Conservation (phyloP, 2,797 vertebrate genomes). For the Spea hammondii region DNA sequence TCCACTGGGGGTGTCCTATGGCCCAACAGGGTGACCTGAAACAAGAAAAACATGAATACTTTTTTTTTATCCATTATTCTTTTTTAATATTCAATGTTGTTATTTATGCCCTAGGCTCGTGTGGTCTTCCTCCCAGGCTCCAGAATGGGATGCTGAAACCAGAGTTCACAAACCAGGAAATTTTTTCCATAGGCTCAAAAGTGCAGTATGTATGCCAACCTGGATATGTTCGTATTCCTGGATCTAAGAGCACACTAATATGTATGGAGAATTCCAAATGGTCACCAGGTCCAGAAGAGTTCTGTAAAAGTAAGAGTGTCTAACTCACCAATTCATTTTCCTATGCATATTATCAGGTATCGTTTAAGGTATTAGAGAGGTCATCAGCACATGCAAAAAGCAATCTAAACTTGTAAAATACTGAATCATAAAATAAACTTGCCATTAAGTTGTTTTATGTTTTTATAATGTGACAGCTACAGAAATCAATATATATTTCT, state of each 20-base stretch:
- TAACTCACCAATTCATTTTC: too few species aligned
- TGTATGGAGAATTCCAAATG: constrained; percentile 7
- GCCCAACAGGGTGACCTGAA: too few species aligned
- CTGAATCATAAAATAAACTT: too few species aligned
- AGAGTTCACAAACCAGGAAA: background rate
- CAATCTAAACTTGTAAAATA: too few species aligned
- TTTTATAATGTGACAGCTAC: too few species aligned
- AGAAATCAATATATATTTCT: too few species aligned
- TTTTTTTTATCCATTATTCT: background rate
- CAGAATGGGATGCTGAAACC: background rate
- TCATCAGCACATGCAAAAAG: too few species aligned
- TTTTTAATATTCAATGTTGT: background rate
- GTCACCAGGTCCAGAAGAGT: background rate
- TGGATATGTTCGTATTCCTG: constrained; percentile 7
- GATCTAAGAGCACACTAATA: background rate
- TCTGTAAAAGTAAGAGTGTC: constrained; percentile 7
- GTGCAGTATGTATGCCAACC: constrained; percentile 5
- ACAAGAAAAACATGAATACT: too few species aligned
- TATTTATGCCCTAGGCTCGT: background rate
- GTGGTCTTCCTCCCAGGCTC: constrained; percentile 8
- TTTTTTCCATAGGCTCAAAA: background rate
- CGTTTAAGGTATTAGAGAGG: too few species aligned
- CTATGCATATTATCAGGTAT: too few species aligned
- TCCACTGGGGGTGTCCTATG: too few species aligned
- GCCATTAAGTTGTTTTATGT: too few species aligned